Percentiles rank a stretch among this genome's conserved stretches.
Conservation (phyloP, 2,113 vertebrate species). For the Notothenia rossii region DNA sequence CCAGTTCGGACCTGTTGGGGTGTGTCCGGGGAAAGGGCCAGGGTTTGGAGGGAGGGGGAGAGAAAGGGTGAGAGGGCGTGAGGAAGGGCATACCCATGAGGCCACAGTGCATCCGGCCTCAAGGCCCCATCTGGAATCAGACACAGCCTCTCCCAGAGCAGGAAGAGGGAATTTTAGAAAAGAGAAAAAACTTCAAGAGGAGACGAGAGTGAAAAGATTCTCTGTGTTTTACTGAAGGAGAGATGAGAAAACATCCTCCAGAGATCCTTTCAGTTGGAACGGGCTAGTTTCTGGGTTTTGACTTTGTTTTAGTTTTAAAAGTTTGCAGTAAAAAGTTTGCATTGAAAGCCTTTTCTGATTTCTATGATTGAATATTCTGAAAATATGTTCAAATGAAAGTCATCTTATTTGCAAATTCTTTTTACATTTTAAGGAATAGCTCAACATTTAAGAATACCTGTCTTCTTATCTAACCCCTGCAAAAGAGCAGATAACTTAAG, state of each 20-base stretch:
- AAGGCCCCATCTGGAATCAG: slow-evolving; percentile 72
- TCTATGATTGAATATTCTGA: not conserved
- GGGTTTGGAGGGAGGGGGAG: slow-evolving; percentile 1
- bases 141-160: slow-evolving; percentile 63
- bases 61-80: slow-evolving; percentile 41
- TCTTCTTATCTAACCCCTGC: too few relatives aligned
- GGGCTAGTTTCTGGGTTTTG: not conserved
- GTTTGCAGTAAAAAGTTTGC: not conserved
- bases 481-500: too few relatives aligned
- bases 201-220: slow-evolving; percentile 13
- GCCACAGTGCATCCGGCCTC: slow-evolving; percentile 66
- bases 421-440: too few relatives aligned
- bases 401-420: too few relatives aligned
- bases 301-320: not conserved
- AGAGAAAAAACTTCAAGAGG: slow-evolving; percentile 12
- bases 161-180: slow-evolving; percentile 38
- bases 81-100: slow-evolving; percentile 70
- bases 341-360: too few relatives aligned
- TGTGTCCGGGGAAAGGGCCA: slow-evolving; percentile 38
- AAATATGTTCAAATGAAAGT: too few relatives aligned
- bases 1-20: slow-evolving; percentile 51
- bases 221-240: slow-evolving; percentile 30
- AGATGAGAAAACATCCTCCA: slow-evolving; percentile 1
- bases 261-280: not conserved
- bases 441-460: too few relatives aligned